phyloP scores from a whole-genome alignment of 2,888 invertebrate genomes.

The Leucania comma region DNA sequence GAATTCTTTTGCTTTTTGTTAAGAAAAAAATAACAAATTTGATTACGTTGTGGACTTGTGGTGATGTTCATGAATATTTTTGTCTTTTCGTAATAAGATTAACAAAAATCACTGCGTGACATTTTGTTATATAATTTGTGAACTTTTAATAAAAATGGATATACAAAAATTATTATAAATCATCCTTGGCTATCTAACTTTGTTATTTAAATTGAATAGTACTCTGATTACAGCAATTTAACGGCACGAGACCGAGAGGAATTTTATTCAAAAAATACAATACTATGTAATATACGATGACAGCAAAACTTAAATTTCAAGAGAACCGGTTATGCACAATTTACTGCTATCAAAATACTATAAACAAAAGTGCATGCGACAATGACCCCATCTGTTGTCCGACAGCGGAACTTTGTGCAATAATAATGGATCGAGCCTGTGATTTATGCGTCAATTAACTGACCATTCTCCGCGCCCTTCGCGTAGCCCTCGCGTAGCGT shows the following conservation, averaged over 20 bases:
- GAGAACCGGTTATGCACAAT: constrained; percentile 77
- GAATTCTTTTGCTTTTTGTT: constrained; percentile 56
- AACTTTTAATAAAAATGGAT: constrained; percentile 2
- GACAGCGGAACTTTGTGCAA: constrained; percentile 71
- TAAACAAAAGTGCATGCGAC: constrained; percentile 76
- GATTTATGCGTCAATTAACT: constrained; percentile 89
- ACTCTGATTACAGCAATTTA: constrained; percentile 49
- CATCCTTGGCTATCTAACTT: constrained; percentile 26
- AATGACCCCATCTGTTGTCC: constrained; percentile 83
- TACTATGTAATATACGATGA: constrained; percentile 76
- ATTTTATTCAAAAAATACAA: constrained; percentile 74
- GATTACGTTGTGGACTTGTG: constrained; percentile 44
- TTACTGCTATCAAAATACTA: constrained; percentile 70
- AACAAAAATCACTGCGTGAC: constrained; percentile 9
- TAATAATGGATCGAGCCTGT: constrained; percentile 76
- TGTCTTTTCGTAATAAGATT: constrained; percentile 13
- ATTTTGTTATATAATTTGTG: constrained; percentile 7
- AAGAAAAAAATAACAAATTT: constrained; percentile 54
- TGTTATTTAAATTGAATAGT: constrained; percentile 55
- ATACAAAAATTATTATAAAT: constrained; percentile 40
- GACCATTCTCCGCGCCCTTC: constrained; percentile 83
- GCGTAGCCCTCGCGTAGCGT: constrained; percentile 58
- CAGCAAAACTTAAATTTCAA: constrained; percentile 66
- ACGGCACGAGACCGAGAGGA: constrained; percentile 76
- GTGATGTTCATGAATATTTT: constrained; percentile 30